These are phyloP conservation scores for Toxotes chatareus DNA, from an alignment of 2,113 vertebrate genomes.

Conservation along the genomic window DNA sequence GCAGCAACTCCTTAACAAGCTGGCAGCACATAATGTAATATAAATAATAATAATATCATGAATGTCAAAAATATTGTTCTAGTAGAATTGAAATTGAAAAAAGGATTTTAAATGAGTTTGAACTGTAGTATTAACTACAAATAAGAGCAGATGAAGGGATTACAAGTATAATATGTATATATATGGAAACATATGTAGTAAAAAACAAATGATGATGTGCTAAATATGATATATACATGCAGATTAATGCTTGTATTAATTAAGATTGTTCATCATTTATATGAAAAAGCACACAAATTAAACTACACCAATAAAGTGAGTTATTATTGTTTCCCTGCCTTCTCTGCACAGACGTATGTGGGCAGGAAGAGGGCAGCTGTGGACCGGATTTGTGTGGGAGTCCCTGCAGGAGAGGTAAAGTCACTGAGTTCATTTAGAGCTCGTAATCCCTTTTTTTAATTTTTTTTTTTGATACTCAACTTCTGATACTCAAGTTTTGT, in stretches of 20 bases:
- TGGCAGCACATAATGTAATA: background rate
- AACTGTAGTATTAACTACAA: background rate
- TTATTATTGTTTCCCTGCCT: constrained; percentile 13
- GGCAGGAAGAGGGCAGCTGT: constrained; percentile 89
- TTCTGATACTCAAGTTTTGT: background rate
- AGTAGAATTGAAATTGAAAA: too few species aligned
- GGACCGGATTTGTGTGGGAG: constrained; percentile 93
- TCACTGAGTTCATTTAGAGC: constrained; percentile 32
- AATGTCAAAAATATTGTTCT: background rate
- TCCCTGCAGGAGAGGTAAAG: constrained; percentile 93
- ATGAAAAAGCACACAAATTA: background rate
- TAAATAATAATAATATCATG: background rate
- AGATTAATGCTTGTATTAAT: background rate
- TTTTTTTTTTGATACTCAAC: background rate
- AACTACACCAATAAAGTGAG: background rate
- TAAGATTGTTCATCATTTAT: background rate
- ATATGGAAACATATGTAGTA: background rate
- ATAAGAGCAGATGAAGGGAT: background rate
- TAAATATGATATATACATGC: background rate
- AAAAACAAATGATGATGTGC: background rate
- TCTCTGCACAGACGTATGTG: constrained; percentile 88
- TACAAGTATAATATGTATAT: background rate
- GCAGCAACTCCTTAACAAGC: background rate
- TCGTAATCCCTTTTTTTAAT: background rate
- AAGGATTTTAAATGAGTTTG: too few species aligned